These are phyloP conservation scores for Lepisosteus osseus DNA, from an alignment of 2,113 vertebrate genomes.

Conservation along the genomic window DNA sequence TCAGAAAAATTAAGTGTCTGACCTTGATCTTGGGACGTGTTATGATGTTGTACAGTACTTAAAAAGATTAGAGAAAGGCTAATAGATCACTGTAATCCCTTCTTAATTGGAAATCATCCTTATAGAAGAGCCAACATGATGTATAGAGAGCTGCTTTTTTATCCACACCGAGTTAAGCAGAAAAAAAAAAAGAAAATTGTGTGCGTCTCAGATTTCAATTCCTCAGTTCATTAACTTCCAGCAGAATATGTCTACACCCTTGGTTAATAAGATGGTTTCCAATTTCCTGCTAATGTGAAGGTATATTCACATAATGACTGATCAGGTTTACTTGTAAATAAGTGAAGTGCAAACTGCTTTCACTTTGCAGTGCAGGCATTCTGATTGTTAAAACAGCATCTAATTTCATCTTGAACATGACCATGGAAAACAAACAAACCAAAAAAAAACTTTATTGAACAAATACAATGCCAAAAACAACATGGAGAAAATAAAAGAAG, in stretches of 20 bases:
- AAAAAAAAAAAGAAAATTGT: no score
- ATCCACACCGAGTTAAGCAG: no score
- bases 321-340: slow-evolving; percentile 39
- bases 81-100: slow-evolving; percentile 35
- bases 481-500: no score
- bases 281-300: slow-evolving; percentile 35
- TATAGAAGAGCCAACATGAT: slow-evolving; percentile 42
- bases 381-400: not conserved
- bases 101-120: slow-evolving; percentile 48
- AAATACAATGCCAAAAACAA: no score
- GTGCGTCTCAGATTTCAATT: slow-evolving; percentile 44
- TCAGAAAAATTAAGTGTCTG: slow-evolving; percentile 20
- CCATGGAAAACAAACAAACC: not conserved
- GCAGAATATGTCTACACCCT: slow-evolving; percentile 37
- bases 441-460: no score
- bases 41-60: slow-evolving; percentile 32
- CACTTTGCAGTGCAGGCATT: slow-evolving; percentile 23
- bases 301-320: slow-evolving; percentile 35
- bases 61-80: slow-evolving; percentile 29
- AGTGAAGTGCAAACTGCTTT: slow-evolving; percentile 36
- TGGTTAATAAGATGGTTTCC: slow-evolving; percentile 36
- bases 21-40: slow-evolving; percentile 26
- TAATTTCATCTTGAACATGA: slow-evolving; percentile 12
- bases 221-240: slow-evolving; percentile 41
- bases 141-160: slow-evolving; percentile 33